Evolutionary conservation across 2,888 invertebrate species (phyloP).

Genomic region (Euplexia lucipara): DNA sequence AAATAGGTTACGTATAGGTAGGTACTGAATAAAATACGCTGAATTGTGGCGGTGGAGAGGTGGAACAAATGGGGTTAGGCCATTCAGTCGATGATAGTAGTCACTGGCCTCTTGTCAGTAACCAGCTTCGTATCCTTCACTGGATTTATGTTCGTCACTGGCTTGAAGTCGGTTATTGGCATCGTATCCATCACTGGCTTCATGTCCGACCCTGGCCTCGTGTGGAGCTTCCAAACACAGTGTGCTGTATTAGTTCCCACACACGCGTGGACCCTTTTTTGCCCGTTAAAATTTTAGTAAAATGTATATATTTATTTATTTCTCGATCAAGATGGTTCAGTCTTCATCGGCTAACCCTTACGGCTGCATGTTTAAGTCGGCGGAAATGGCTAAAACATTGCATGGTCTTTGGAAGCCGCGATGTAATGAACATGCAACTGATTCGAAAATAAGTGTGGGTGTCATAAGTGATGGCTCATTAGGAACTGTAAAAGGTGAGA

Average conservation of each 20-base stretch:
- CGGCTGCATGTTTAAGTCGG: slow-evolving; percentile 80
- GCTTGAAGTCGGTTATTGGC: too few species aligned
- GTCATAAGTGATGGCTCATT: slow-evolving; percentile 85
- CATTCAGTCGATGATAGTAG: too few species aligned
- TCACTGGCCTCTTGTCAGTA: too few species aligned
- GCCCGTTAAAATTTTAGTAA: neutral
- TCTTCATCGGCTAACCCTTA: slow-evolving; percentile 77
- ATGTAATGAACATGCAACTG: slow-evolving; percentile 54
- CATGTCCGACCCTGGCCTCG: too few species aligned
- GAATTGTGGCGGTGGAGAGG: too few species aligned
- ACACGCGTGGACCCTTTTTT: neutral
- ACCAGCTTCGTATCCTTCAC: too few species aligned
- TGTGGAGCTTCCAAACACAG: neutral
- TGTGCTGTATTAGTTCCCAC: neutral
- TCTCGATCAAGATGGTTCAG: slow-evolving; percentile 28
- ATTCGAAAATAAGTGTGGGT: slow-evolving; percentile 75
- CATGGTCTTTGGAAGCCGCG: slow-evolving; percentile 77
- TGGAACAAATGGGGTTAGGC: too few species aligned
- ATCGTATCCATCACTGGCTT: too few species aligned
- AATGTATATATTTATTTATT: neutral
- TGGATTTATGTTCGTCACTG: too few species aligned
- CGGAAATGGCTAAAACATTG: slow-evolving; percentile 75
- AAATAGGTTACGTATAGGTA: neutral
- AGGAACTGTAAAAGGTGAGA: slow-evolving; percentile 81
- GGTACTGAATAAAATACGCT: neutral